Percentiles rank a stretch among this genome's conserved stretches.
These are phyloP conservation scores for Drosophila lacicola DNA, from an alignment of 2,888 invertebrate species.

Conservation along the genomic window DNA sequence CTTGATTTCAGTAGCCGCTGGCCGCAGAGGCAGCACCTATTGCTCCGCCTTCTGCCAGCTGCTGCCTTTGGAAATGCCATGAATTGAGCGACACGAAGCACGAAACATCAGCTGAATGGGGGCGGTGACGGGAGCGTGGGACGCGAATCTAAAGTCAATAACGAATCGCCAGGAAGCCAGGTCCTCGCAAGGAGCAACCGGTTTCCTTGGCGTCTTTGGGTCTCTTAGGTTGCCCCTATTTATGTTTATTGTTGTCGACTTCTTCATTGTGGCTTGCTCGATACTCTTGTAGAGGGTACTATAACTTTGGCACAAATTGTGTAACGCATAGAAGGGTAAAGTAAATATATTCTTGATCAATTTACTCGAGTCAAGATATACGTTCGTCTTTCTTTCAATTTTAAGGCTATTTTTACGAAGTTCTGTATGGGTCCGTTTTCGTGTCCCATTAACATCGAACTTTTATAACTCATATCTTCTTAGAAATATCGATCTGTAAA, in stretches of 20 bases:
- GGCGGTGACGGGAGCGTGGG: conserved; percentile 13
- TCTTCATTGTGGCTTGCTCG: conserved; percentile 37
- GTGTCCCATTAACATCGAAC: too few species aligned
- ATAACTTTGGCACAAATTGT: background rate
- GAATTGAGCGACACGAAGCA: conserved; percentile 50
- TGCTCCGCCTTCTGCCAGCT: conserved; percentile 14
- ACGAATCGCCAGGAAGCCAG: conserved; percentile 63
- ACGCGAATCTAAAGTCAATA: conserved; percentile 57
- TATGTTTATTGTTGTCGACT: conserved; percentile 61
- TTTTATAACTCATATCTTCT: too few species aligned
- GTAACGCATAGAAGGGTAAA: background rate
- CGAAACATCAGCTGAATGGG: conserved; percentile 28
- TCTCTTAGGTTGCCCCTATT: conserved; percentile 44
- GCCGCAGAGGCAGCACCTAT: conserved; percentile 27
- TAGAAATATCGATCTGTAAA: too few species aligned
- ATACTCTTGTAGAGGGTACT: background rate
- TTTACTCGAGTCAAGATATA: too few species aligned
- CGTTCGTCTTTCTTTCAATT: too few species aligned
- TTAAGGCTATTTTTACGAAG: too few species aligned
- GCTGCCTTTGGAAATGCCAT: conserved; percentile 38
- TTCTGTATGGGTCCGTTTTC: too few species aligned
- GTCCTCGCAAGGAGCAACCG: conserved; percentile 56
- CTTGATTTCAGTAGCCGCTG: conserved; percentile 34
- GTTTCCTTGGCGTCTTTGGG: conserved; percentile 36
- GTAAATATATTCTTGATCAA: too few species aligned